These are phyloP conservation scores for Halcyon senegalensis DNA, from an alignment of 2,113 vertebrate genomes.

Conservation along the genomic window DNA sequence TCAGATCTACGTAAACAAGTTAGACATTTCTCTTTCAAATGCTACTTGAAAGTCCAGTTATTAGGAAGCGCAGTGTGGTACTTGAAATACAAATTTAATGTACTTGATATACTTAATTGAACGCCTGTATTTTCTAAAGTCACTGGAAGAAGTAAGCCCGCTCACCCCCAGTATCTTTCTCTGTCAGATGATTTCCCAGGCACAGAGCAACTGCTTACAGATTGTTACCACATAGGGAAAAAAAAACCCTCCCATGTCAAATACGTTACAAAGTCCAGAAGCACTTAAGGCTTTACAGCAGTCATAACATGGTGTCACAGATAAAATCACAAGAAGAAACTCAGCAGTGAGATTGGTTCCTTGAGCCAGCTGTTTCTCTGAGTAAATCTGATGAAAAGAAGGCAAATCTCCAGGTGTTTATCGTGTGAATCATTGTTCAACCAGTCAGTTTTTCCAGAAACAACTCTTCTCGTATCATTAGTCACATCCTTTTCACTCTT, in stretches of 20 bases:
- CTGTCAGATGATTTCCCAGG: background rate
- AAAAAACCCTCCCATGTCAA: background rate
- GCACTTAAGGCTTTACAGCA: constrained; percentile 40
- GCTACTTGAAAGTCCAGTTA: background rate
- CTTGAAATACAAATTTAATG: background rate
- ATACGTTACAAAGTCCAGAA: constrained; percentile 61
- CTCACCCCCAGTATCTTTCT: background rate
- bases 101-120: background rate
- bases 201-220: background rate
- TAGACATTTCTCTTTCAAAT: background rate
- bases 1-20: background rate
- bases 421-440: constrained; percentile 40
- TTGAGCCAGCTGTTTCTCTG: constrained; percentile 36
- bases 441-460: constrained; percentile 69
- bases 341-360: background rate
- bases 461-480: constrained; percentile 23
- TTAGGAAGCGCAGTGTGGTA: background rate
- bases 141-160: background rate
- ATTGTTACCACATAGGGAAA: background rate
- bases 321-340: constrained; percentile 41
- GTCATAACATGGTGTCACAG: constrained; percentile 55
- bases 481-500: constrained; percentile 36
- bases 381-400: background rate
- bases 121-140: background rate
- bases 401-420: constrained; percentile 36